Base-by-base conservation (phyloP, 2,113 vertebrate species). In the Merops nubicus region DNA sequence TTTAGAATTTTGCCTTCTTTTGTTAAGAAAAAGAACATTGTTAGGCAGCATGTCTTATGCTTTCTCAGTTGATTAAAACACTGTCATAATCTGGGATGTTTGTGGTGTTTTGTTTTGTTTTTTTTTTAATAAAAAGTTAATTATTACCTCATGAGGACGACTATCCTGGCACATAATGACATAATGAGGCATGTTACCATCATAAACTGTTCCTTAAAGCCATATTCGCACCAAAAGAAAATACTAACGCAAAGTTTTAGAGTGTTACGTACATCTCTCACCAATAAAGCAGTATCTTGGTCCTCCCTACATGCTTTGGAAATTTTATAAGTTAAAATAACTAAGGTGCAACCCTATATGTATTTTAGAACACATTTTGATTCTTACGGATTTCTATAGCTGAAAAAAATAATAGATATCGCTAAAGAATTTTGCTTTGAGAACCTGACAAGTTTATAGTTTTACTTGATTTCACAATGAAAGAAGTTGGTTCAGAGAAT, bases 31-130 rank as follows among this genome's bases (percentile, higher is more conserved):
- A 45, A 25, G 0, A 50, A 6, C 6, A 57, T 25, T 29, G 20
- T 53, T 47, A 56, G n/a, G 18, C 7, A 80, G 7, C 3, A 14
- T 56, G 38, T 59, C 0, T 60, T 60, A 75, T 5, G 6, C 6
- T 57, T 90, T 69, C 60, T 88, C 25, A 6, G 11, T 68, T 59
- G 22, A 79, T 6, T 60, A 33, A 59, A 59, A 60, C 15, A 48
- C 3, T 2, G 0, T 31, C 5, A 18, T 50, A 72, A 86, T 38
- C 26, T 45, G 8, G 3, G 3, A 45, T 64, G 17, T 8, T 73
- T 45, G 8, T 3, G 3, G 42, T 64, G 17, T 8, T 73, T 69
- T 45, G 6, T 28, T 88, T 57, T 59, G 56, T 8, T 70, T 25
- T 51, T 51, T 43, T n/a, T n/a, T n/a, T n/a, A n/a, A n/a, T n/a